Evolutionary conservation across 2,797 vertebrate species (phyloP), one percentile per base, ranked within the genome.

Genomic region (Pyrocephalus nanus): DNA sequence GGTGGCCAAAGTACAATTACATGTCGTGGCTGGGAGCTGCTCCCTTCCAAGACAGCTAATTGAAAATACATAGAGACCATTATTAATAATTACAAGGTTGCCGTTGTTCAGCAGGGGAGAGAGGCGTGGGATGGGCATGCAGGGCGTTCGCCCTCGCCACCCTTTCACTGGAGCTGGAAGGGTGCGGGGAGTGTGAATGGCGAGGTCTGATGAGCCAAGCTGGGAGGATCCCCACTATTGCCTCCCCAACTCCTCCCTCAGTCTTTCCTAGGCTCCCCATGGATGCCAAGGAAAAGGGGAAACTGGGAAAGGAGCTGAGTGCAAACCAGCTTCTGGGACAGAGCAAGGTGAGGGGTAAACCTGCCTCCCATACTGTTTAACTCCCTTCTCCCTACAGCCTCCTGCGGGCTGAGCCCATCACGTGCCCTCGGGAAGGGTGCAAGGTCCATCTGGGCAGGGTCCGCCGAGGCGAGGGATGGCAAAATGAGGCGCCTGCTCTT

Each of bases 91-190:
- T 45, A 70, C 4, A 20, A 83, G 61, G 70, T n/a, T 25, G 67
- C 26, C 1, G 2, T 55, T 4, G 2, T 10, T 82, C 36, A 13
- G 50, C 17, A 7, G 53, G 12, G 40, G 30, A 53, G 10, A n/a
- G 38, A 0, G 3, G 29, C 0, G 3, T n/a, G 62, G 74, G 48
- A 11, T 0, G 9, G 4, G 21, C 23, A 4, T 0, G 0, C 1
- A 2, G 20, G 1, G 9, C 2, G 4, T 5, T 73, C 1, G 0
- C 0, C 2, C 55, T 53, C 2, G 0, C 7, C 17, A 5, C 22
- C 11, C 16, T 43, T 12, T 15, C 18, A 54, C 8, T 6, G 17
- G 25, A 15, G 21, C 9, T 0, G 3, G 20, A 2, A 3, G 43
- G 18, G 6, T 27, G 47, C 4, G 22, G 6, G 15, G 1, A 42